Evolutionary conservation across 2,113 vertebrate genomes (phyloP).

Genomic region (Spheniscus mendiculus): DNA sequence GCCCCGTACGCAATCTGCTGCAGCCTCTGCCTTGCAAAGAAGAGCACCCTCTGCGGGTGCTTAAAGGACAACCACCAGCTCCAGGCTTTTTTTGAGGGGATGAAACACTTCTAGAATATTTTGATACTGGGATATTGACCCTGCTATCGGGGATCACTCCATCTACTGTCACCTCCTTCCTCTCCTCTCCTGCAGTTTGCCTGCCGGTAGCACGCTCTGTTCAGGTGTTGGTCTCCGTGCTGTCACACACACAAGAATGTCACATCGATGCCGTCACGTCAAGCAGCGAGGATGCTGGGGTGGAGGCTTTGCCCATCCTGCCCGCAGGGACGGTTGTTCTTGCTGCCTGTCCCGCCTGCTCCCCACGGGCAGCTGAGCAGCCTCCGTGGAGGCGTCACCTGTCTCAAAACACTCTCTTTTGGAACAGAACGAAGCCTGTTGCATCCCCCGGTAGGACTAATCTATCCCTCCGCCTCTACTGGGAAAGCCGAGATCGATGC

Average conservation of each 20-base stretch:
- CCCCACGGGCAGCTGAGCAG: neutral
- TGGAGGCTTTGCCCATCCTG: neutral
- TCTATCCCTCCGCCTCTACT: neutral
- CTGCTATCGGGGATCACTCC: neutral
- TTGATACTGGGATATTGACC: neutral
- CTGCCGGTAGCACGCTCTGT: too few species aligned
- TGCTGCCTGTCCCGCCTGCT: neutral
- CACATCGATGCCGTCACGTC: too few species aligned
- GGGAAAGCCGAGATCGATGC: neutral
- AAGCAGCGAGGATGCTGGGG: accelerated
- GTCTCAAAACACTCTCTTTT: accelerated
- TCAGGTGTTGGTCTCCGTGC: neutral
- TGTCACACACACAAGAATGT: neutral
- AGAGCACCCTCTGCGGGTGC: neutral
- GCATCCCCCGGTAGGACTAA: too few species aligned
- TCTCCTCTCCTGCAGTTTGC: too few species aligned
- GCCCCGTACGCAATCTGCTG: accelerated
- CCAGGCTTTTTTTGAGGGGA: neutral
- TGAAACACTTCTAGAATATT: neutral
- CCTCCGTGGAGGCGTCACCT: accelerated
- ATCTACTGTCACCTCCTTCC: too few species aligned
- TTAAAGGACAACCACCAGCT: neutral
- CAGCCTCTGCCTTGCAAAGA: too few species aligned
- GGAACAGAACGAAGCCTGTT: too few species aligned
- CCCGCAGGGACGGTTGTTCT: too few species aligned